Conservation (phyloP, 2,888 invertebrate species). For the Amphipyra berbera region DNA sequence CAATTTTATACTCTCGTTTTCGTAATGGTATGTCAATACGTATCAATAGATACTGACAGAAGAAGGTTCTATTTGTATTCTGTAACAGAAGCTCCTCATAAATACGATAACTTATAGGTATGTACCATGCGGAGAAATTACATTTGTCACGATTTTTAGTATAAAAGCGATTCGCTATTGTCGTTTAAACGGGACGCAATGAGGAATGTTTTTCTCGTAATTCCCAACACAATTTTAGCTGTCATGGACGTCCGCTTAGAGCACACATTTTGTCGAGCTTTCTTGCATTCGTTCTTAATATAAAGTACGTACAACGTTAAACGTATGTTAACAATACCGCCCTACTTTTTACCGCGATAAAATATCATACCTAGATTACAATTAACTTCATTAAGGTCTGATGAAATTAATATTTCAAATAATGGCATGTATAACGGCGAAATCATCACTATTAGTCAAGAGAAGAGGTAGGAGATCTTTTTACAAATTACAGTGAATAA, state of each 20-base stretch:
- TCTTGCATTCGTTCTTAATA: not conserved
- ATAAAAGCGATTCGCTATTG: slow-evolving; percentile 12
- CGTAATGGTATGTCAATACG: no score
- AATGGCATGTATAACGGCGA: no score
- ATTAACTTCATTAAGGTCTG: no score
- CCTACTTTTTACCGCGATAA: no score
- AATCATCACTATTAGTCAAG: no score
- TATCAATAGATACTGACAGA: no score
- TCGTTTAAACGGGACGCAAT: slow-evolving; percentile 6
- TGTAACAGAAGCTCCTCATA: not conserved
- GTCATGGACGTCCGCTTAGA: slow-evolving; percentile 6
- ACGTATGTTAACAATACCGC: no score
- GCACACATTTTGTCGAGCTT: slow-evolving; percentile 7
- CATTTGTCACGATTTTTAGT: not conserved
- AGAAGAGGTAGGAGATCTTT: no score
- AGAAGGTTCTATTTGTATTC: no score
- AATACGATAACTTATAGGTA: not conserved
- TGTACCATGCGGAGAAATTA: not conserved
- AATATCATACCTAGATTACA: no score
- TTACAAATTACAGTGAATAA: no score
- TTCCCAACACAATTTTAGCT: slow-evolving; percentile 22
- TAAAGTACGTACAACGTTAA: not conserved
- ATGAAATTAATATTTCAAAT: no score
- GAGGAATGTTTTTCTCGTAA: slow-evolving; percentile 19
- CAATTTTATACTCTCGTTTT: slow-evolving; percentile 11